Evolutionary conservation across 2,113 vertebrate species (phyloP).

Genomic region (Amia ocellicauda): DNA sequence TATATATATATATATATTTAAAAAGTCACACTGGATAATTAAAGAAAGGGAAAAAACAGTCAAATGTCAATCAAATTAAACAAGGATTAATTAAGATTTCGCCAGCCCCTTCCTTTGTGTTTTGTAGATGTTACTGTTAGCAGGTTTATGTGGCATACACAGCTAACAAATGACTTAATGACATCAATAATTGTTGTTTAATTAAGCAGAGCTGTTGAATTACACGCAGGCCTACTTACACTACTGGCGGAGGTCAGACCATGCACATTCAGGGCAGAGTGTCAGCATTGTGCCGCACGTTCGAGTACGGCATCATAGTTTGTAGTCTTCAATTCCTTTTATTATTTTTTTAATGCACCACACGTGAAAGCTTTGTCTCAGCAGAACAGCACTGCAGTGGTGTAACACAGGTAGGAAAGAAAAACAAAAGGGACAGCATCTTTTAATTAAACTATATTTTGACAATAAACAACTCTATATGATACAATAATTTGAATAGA

Average conservation of each 20-base stretch:
- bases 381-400: background rate
- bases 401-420: background rate
- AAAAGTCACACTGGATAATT: no score
- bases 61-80: background rate
- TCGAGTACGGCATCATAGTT: no score
- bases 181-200: background rate
- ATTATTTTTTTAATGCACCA: no score
- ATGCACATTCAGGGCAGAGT: background rate
- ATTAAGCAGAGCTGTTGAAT: constrained; percentile 2
- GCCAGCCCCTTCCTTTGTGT: background rate
- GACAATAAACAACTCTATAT: constrained; percentile 74
- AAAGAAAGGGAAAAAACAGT: background rate
- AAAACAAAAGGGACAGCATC: constrained; percentile 40
- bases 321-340: no score
- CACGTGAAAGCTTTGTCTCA: background rate
- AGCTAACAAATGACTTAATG: background rate
- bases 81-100: background rate
- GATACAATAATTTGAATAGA: constrained; percentile 79
- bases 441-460: constrained; percentile 84
- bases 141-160: background rate
- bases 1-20: no score
- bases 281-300: no score
- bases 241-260: background rate
- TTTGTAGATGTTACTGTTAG: background rate
- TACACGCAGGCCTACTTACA: no score